These are phyloP conservation scores for Metallyticus violacea DNA, from an alignment of 2,888 invertebrate species.

Conservation along the genomic window DNA sequence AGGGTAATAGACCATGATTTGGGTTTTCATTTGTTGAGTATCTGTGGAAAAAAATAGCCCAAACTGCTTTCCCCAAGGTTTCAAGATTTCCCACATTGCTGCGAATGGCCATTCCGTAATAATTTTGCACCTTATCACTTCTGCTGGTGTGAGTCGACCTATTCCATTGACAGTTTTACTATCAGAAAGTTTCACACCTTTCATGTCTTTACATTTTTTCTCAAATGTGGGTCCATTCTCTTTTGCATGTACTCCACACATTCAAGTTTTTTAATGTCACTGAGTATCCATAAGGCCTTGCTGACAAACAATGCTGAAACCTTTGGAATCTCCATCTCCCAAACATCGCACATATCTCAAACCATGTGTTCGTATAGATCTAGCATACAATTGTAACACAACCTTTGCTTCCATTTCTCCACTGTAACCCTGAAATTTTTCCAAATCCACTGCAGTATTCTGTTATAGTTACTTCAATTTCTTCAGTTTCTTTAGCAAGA, in stretches of 20 bases:
- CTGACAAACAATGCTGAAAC: no score
- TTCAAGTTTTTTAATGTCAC: constrained; percentile 14
- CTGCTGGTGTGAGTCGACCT: constrained; percentile 7
- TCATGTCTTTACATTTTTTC: constrained; percentile 12
- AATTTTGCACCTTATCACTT: constrained; percentile 21
- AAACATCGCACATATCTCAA: no score
- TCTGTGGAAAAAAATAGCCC: constrained; percentile 31
- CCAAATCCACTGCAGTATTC: no score
- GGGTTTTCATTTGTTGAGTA: constrained; percentile 29
- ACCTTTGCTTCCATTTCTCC: no score
- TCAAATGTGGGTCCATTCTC: constrained; percentile 16
- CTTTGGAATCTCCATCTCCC: no score
- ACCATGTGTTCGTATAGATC: no score
- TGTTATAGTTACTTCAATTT: no score
- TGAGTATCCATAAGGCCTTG: no score
- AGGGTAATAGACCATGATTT: constrained; percentile 26
- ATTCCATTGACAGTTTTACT: constrained; percentile 17
- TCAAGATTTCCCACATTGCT: constrained; percentile 6
- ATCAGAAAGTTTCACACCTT: constrained; percentile 23
- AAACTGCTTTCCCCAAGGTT: constrained; percentile 27
- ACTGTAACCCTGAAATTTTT: no score
- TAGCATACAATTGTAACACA: no score
- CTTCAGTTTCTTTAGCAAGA: no score
- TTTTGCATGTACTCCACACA: constrained; percentile 26
- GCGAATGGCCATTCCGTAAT: constrained; percentile 31